phyloP scores from a whole-genome alignment of 1,140 invertebrate species.

The Ceratina calcarata region DNA sequence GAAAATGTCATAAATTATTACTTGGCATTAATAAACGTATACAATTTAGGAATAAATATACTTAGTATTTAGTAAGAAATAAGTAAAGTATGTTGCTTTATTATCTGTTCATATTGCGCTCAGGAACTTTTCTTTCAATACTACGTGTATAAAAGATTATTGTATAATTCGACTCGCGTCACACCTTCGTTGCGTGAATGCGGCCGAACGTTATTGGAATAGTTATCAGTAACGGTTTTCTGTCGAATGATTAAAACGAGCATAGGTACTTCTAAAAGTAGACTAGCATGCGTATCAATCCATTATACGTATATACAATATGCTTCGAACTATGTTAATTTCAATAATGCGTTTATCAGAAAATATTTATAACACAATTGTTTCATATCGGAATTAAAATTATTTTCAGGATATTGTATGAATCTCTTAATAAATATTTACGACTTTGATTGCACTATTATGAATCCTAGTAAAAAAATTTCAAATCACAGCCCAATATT shows the following conservation, averaged over 20 bases:
- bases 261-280: slow-evolving; percentile 13
- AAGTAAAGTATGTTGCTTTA: too few relatives aligned
- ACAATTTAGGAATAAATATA: too few relatives aligned
- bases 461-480: too few relatives aligned
- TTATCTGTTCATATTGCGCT: not conserved
- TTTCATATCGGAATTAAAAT: not conserved
- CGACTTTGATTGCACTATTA: too few relatives aligned
- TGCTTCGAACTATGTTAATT: not conserved
- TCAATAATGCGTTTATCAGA: not conserved
- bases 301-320: not conserved
- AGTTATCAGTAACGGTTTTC: slow-evolving; percentile 70
- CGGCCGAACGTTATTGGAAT: slow-evolving; percentile 68
- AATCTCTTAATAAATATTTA: too few relatives aligned
- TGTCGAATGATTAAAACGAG: slow-evolving; percentile 49
- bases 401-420: too few relatives aligned
- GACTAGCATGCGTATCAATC: not conserved
- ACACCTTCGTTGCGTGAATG: slow-evolving; percentile 53
- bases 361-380: not conserved
- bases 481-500: too few relatives aligned
- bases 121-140: not conserved
- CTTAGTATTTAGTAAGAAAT: too few relatives aligned
- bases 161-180: slow-evolving; percentile 21
- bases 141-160: not conserved
- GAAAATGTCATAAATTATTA: too few relatives aligned
- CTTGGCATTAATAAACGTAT: too few relatives aligned